Percentiles rank a stretch among this genome's conserved stretches.
Conservation (phyloP, 2,797 vertebrate genomes). For the Luscinia luscinia region DNA sequence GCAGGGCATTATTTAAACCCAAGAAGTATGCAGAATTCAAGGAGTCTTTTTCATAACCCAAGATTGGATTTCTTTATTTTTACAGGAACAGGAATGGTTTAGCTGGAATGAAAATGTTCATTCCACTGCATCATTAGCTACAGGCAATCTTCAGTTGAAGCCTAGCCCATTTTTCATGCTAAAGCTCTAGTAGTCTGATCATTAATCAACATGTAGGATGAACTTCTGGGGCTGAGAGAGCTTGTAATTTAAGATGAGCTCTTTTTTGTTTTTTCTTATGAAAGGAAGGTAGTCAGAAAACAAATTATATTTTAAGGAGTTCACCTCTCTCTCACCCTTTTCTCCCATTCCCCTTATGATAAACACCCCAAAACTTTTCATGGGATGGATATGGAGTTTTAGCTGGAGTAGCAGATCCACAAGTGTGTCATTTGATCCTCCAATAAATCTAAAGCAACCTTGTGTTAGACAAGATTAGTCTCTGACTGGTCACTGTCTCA, state of each 20-base stretch:
- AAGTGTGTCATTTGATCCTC: background rate
- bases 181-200: constrained; percentile 39
- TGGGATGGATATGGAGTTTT: background rate
- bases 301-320: constrained; percentile 29
- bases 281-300: constrained; percentile 36
- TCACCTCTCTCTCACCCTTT: constrained; percentile 8
- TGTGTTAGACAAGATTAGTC: background rate
- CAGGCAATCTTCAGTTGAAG: constrained; percentile 37
- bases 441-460: background rate
- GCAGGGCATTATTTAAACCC: constrained; percentile 1
- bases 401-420: constrained; percentile 5
- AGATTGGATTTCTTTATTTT: constrained; percentile 58
- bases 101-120: constrained; percentile 53
- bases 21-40: background rate
- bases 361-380: constrained; percentile 13
- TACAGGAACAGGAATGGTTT: constrained; percentile 45
- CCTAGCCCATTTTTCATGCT: constrained; percentile 52
- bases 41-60: constrained; percentile 11
- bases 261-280: background rate
- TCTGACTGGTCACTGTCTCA: background rate
- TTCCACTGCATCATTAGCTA: constrained; percentile 55
- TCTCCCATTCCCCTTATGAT: background rate
- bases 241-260: constrained; percentile 36
- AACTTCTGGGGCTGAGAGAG: constrained; percentile 21
- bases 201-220: constrained; percentile 40